phyloP scores from a whole-genome alignment of 2,113 vertebrate species.

The Strigops habroptila region DNA sequence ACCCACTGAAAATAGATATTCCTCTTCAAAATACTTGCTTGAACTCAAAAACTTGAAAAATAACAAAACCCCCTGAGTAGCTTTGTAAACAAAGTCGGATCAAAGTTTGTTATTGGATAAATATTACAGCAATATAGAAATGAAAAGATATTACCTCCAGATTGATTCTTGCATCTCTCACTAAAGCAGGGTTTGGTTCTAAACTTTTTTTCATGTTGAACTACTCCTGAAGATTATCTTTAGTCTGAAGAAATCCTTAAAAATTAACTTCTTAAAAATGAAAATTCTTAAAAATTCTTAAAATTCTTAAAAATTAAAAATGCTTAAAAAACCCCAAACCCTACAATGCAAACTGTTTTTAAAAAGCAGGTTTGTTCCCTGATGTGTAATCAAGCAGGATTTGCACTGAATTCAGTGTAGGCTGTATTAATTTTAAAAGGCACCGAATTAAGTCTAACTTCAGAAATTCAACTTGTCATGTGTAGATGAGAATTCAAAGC shows the following conservation, averaged over 20 bases:
- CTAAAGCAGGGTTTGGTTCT: background rate
- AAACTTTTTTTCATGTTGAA: background rate
- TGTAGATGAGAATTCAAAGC: constrained; percentile 11
- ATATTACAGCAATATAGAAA: background rate
- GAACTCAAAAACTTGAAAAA: background rate
- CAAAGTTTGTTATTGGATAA: background rate
- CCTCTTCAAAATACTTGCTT: background rate
- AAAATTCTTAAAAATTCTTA: no score
- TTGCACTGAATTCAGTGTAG: background rate
- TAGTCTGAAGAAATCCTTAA: background rate
- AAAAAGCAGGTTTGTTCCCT: background rate
- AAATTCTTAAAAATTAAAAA: no score
- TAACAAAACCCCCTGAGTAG: background rate
- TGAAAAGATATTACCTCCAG: background rate
- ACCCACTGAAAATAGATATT: background rate
- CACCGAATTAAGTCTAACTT: background rate
- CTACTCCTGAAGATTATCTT: background rate
- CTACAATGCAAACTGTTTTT: background rate
- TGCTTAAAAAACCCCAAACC: background rate
- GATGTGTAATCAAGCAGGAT: background rate
- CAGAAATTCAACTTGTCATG: background rate
- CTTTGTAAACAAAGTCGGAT: background rate
- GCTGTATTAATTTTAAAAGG: background rate
- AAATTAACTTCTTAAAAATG: no score
- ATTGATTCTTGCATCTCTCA: background rate